phyloP scores from a whole-genome alignment of 1,140 invertebrate species.

The Drosophila seguyi region DNA sequence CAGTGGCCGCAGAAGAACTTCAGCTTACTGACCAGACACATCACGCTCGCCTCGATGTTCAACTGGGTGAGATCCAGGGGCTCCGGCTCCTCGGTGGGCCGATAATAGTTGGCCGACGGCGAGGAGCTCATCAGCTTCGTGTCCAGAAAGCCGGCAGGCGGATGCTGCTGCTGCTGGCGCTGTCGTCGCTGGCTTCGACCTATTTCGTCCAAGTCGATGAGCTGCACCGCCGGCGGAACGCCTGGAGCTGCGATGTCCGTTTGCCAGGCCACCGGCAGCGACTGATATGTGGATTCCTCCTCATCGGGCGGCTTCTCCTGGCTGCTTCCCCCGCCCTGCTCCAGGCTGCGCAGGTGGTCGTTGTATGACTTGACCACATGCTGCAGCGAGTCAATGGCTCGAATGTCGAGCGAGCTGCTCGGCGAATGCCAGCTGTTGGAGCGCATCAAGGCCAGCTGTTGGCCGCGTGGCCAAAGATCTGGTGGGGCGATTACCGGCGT shows the following conservation, averaged over 20 bases:
- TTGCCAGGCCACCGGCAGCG: slow-evolving; percentile 60
- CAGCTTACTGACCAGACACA: slow-evolving; percentile 93
- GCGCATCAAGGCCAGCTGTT: slow-evolving; percentile 67
- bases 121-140: slow-evolving; percentile 91
- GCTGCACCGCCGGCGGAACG: slow-evolving; percentile 3
- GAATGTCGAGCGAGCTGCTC: slow-evolving; percentile 80
- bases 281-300: slow-evolving; percentile 74
- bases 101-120: slow-evolving; percentile 92
- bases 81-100: slow-evolving; percentile 93
- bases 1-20: slow-evolving; percentile 91
- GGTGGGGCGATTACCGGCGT: slow-evolving; percentile 89
- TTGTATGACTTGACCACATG: slow-evolving; percentile 80
- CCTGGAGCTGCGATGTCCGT: not conserved
- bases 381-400: slow-evolving; percentile 78
- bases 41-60: slow-evolving; percentile 95
- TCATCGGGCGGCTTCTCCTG: not conserved
- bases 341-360: slow-evolving; percentile 70
- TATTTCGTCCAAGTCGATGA: slow-evolving; percentile 69
- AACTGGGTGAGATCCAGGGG: slow-evolving; percentile 95
- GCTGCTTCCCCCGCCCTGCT: slow-evolving; percentile 28
- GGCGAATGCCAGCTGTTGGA: slow-evolving; percentile 80
- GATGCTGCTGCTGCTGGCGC: slow-evolving; percentile 13
- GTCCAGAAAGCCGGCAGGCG: slow-evolving; percentile 87
- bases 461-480: slow-evolving; percentile 87
- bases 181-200: not conserved